Evolutionary conservation across 2,797 vertebrate genomes (phyloP).

Genomic region (Pantherophis alleghaniensis): DNA sequence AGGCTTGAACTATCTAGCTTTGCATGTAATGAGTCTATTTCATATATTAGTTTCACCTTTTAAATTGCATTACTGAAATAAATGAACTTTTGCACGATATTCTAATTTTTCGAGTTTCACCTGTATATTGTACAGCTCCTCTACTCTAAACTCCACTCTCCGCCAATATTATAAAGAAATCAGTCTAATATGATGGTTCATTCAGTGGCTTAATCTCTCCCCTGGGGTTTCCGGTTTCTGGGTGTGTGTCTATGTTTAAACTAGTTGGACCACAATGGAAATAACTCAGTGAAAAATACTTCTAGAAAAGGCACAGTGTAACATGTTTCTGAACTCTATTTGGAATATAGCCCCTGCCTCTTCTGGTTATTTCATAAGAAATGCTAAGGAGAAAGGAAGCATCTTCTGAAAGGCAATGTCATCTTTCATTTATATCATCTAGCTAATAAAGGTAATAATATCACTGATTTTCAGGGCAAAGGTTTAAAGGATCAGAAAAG

Average conservation of each 20-base stretch:
- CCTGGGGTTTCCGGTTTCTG: constrained; percentile 44
- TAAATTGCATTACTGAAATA: too few relatives aligned
- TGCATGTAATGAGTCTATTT: too few relatives aligned
- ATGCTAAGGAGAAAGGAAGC: constrained; percentile 1
- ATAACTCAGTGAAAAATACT: constrained; percentile 26
- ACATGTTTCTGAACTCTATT: constrained; percentile 6
- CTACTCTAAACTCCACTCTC: background rate
- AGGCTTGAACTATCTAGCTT: too few relatives aligned
- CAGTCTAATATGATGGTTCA: constrained; percentile 2
- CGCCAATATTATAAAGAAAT: constrained; percentile 8
- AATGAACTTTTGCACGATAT: too few relatives aligned
- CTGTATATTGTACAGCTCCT: background rate
- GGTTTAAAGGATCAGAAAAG: background rate
- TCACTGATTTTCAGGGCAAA: constrained; percentile 20
- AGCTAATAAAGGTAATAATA: background rate
- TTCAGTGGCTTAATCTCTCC: constrained; percentile 45
- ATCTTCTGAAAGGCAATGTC: constrained; percentile 18
- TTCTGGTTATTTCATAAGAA: background rate
- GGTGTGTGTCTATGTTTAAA: constrained; percentile 38
- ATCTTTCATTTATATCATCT: constrained; percentile 18
- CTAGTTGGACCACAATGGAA: constrained; percentile 39
- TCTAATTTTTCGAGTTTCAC: too few relatives aligned
- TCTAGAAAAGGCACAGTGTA: background rate
- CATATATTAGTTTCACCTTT: too few relatives aligned
- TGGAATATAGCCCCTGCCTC: background rate